These are phyloP conservation scores for Gryllus longicercus DNA, from an alignment of 2,888 invertebrate genomes.

Conservation along the genomic window DNA sequence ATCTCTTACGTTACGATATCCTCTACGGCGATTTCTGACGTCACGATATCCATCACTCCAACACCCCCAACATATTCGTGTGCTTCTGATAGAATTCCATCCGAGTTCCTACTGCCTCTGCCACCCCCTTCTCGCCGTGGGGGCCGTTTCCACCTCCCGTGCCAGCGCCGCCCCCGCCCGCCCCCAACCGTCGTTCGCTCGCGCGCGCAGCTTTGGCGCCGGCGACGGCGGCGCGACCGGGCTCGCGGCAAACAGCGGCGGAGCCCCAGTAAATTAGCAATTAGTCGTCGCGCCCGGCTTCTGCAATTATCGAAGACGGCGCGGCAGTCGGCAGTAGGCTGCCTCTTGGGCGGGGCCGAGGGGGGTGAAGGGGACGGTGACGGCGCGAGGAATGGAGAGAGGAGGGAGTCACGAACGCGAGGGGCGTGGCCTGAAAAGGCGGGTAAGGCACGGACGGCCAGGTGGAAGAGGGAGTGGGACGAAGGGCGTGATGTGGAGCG, in stretches of 20 bases:
- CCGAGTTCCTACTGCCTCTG: too few species aligned
- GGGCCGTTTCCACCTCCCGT: background rate
- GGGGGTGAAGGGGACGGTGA: background rate
- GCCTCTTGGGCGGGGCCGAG: background rate
- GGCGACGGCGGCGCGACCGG: background rate
- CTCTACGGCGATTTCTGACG: too few species aligned
- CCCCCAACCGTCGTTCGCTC: background rate
- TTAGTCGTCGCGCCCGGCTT: slow-evolving; percentile 9
- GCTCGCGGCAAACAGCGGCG: background rate
- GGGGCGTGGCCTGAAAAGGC: too few species aligned
- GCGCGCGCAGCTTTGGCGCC: background rate
- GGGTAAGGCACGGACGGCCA: too few species aligned
- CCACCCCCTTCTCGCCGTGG: too few species aligned
- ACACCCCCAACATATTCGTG: too few species aligned
- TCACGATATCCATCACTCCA: too few species aligned
- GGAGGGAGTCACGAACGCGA: too few species aligned
- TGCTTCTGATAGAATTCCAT: too few species aligned
- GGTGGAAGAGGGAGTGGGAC: too few species aligned
- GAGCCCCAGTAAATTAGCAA: slow-evolving; percentile 8
- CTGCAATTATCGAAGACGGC: slow-evolving; percentile 17
- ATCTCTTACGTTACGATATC: too few species aligned
- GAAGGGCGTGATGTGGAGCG: too few species aligned
- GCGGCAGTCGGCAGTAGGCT: background rate
- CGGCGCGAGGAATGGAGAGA: background rate
- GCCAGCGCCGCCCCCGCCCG: background rate